Conservation (phyloP, 1,140 invertebrate species). For the Conus betulinus region DNA sequence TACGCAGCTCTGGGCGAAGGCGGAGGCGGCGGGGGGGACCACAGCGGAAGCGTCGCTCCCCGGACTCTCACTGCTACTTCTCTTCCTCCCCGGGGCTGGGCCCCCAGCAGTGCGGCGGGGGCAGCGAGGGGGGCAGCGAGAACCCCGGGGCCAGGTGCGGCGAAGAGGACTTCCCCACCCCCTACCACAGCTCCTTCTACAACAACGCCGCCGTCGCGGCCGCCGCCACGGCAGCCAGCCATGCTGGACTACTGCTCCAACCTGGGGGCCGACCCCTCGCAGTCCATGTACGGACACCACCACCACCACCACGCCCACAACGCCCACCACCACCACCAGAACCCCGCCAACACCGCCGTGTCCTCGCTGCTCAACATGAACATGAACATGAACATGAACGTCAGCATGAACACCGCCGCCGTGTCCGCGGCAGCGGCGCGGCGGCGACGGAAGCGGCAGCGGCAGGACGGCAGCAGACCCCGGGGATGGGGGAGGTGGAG, state of each 20-base stretch:
- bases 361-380: constrained; percentile 79
- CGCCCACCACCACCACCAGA: constrained; percentile 34
- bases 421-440: constrained; percentile 4
- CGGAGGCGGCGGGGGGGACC: neutral
- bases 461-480: neutral
- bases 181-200: constrained; percentile 23
- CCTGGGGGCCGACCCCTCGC: constrained; percentile 27
- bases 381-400: constrained; percentile 65
- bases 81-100: neutral
- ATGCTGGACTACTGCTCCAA: constrained; percentile 48
- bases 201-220: constrained; percentile 27
- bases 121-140: neutral
- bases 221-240: constrained; percentile 26
- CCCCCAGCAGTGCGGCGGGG: neutral
- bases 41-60: neutral
- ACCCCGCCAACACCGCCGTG: constrained; percentile 77
- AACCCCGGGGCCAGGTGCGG: neutral
- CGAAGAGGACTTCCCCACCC: neutral
- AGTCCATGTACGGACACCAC: constrained; percentile 36
- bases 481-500: neutral
- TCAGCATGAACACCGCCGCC: constrained; percentile 27
- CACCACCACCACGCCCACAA: constrained; percentile 20
- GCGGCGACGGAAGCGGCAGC: constrained; percentile 21
- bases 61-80: neutral
- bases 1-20: neutral